Evolutionary conservation across 2,113 vertebrate species (phyloP).

Genomic region (Clarias gariepinus): DNA sequence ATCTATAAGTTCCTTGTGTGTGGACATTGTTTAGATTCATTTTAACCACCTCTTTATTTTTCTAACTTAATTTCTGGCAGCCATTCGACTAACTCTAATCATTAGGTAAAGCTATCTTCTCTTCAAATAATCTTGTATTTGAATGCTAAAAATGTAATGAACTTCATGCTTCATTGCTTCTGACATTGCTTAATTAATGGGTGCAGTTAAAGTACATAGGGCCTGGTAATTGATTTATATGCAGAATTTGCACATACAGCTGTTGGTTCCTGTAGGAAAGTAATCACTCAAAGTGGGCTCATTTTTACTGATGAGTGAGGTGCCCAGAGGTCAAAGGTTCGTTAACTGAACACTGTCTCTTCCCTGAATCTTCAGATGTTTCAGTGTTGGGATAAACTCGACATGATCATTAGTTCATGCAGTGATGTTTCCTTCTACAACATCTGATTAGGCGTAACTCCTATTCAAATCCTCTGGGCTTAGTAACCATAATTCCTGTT

Average conservation of each 20-base stretch:
- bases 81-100: conserved; percentile 82
- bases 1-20: conserved; percentile 31
- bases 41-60: conserved; percentile 18
- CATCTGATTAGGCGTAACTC: no score
- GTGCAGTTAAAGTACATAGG: conserved; percentile 99
- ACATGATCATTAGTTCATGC: background rate
- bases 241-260: conserved; percentile 99
- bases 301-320: conserved; percentile 65
- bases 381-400: background rate
- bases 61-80: conserved; percentile 77
- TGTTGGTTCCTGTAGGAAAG: conserved; percentile 99
- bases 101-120: conserved; percentile 91
- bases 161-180: conserved; percentile 98
- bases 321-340: conserved; percentile 56
- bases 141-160: conserved; percentile 99
- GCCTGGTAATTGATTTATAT: conserved; percentile 99
- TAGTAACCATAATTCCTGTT: no score
- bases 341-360: conserved; percentile 16
- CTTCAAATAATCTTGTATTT: conserved; percentile 95
- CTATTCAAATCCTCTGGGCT: no score
- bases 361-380: conserved; percentile 16
- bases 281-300: conserved; percentile 91
- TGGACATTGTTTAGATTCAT: conserved; percentile 47
- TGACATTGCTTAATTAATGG: conserved; percentile 99
- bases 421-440: background rate